These are phyloP conservation scores for Megaustenia siamemsis DNA, from an alignment of 2,888 invertebrate genomes.

Conservation along the genomic window DNA sequence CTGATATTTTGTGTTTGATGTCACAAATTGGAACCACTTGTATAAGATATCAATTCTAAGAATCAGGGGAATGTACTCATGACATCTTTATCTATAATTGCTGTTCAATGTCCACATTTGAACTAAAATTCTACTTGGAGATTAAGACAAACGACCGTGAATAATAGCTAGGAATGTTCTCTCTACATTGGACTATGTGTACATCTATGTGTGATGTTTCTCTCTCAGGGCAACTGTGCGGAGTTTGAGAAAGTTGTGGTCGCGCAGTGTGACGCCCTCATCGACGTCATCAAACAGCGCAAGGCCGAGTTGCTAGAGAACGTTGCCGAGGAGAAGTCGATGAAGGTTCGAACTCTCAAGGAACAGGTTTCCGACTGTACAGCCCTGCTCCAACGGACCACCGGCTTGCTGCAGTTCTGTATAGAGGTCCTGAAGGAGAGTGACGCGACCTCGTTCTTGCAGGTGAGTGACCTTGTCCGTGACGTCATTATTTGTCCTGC, in stretches of 20 bases:
- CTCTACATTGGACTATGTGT: no score
- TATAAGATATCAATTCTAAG: no score
- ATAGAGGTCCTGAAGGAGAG: slow-evolving; percentile 98
- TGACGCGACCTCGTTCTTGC: slow-evolving; percentile 96
- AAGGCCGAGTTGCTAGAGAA: slow-evolving; percentile 91
- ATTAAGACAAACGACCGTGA: no score
- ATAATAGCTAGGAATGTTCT: no score
- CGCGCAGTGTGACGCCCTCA: slow-evolving; percentile 88
- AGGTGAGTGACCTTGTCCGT: slow-evolving; percentile 83
- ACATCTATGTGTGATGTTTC: no score
- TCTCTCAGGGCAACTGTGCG: slow-evolving; percentile 91
- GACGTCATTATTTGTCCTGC: no score
- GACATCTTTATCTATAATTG: no score
- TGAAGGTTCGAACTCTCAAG: slow-evolving; percentile 86
- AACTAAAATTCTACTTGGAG: no score
- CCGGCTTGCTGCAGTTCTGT: slow-evolving; percentile 97
- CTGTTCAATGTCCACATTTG: no score
- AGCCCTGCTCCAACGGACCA: slow-evolving; percentile 94
- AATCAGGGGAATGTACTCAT: no score
- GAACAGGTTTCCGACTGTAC: slow-evolving; percentile 93
- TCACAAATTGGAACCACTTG: no score
- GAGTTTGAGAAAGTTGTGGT: slow-evolving; percentile 83
- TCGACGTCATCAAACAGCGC: slow-evolving; percentile 91
- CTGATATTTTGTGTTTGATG: no score
- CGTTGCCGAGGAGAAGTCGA: slow-evolving; percentile 89